Evolutionary conservation across 1,140 invertebrate genomes (phyloP).

Genomic region (Apolygus lucorum): DNA sequence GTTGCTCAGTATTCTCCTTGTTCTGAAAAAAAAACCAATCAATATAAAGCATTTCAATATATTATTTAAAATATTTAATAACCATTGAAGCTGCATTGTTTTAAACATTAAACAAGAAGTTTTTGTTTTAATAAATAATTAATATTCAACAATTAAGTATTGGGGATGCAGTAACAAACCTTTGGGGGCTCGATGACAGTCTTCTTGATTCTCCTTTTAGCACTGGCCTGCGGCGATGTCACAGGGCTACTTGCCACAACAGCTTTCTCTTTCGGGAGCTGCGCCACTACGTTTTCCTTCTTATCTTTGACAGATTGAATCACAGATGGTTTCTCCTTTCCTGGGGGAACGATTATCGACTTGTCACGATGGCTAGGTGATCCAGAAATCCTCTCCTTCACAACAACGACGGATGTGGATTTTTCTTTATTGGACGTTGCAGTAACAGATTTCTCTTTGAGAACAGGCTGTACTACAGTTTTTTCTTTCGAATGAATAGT

Average conservation of each 20-base stretch:
- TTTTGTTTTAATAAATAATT: no score
- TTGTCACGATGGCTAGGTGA: background rate
- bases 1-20: conserved; percentile 33
- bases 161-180: conserved; percentile 29
- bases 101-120: no score
- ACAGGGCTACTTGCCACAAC: background rate
- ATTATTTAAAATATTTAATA: no score
- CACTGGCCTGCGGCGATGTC: conserved; percentile 42
- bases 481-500: no score
- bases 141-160: background rate
- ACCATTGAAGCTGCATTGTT: no score
- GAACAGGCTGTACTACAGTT: background rate
- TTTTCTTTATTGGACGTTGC: background rate
- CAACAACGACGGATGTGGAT: background rate
- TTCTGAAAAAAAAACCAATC: conserved; percentile 28
- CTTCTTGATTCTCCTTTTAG: conserved; percentile 45
- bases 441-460: background rate
- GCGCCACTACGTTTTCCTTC: background rate
- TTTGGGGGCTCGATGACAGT: conserved; percentile 36
- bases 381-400: background rate
- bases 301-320: conserved; percentile 44
- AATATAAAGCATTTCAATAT: background rate
- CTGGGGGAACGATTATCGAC: conserved; percentile 34
- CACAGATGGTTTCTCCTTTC: conserved; percentile 41
- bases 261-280: background rate